phyloP scores from a whole-genome alignment of 2,797 vertebrate species.

The Eulemur mongoz region DNA sequence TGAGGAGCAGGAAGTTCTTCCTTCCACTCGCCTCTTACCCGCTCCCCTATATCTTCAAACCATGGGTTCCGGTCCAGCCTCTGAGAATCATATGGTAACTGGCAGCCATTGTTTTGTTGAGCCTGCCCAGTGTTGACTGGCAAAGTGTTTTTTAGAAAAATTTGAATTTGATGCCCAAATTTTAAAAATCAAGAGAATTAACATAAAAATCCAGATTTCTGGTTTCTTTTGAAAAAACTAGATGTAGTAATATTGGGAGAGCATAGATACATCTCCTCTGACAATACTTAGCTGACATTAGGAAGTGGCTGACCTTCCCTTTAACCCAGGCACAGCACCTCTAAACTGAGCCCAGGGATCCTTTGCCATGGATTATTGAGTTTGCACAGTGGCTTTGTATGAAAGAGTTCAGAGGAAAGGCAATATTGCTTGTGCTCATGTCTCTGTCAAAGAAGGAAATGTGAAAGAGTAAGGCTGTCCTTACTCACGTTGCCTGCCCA shows the following conservation, averaged over 20 bases:
- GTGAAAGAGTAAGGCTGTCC: not conserved
- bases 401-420: not conserved
- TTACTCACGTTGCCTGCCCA: not conserved
- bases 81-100: not conserved
- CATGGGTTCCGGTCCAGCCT: not conserved
- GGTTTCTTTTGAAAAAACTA: not conserved
- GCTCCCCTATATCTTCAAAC: not conserved
- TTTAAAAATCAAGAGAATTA: constrained; percentile 11
- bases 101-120: not conserved
- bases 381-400: not conserved
- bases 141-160: not conserved
- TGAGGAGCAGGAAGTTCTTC: not conserved
- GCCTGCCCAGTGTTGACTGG: not conserved
- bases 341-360: not conserved
- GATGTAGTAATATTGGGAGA: not conserved
- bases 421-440: not conserved
- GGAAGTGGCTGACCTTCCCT: not conserved
- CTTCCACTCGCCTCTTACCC: not conserved
- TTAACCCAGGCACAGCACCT: not conserved
- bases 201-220: not conserved
- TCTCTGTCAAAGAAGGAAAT: not conserved
- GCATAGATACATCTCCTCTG: not conserved
- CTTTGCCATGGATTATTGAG: not conserved
- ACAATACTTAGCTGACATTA: not conserved
- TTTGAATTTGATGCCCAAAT: not conserved